phyloP scores from a whole-genome alignment of 2,797 vertebrate species.

The Loriculus beryllinus region DNA sequence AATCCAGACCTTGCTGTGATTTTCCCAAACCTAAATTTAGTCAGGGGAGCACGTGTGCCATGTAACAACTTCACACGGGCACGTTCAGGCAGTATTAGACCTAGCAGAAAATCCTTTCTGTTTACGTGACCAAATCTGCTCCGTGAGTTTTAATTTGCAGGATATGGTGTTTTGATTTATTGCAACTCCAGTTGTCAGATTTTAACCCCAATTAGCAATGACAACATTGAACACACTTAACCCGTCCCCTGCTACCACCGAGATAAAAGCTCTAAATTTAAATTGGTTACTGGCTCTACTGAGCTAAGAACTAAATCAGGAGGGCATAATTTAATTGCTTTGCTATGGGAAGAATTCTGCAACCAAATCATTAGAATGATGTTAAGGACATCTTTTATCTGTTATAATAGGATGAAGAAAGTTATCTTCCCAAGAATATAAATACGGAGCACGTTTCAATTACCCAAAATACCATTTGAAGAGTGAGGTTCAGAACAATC shows the following conservation, averaged over 20 bases:
- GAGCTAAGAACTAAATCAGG: slow-evolving; percentile 22
- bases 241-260: not conserved
- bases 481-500: not conserved
- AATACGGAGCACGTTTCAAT: not conserved
- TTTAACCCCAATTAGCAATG: not conserved
- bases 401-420: not conserved
- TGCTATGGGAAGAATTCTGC: slow-evolving; percentile 32
- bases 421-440: not conserved
- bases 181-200: not conserved
- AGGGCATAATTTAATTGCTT: slow-evolving; percentile 35
- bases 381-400: slow-evolving; percentile 37
- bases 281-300: not conserved
- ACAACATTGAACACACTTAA: not conserved
- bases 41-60: not conserved
- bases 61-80: slow-evolving; percentile 42
- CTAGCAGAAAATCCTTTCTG: not conserved
- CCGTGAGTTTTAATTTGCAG: not conserved
- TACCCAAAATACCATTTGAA: not conserved
- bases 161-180: not conserved
- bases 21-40: slow-evolving; percentile 71
- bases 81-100: slow-evolving; percentile 42
- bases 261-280: slow-evolving; percentile 54
- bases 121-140: not conserved
- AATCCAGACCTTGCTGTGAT: slow-evolving; percentile 32
- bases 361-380: not conserved